Percentiles rank a stretch among this genome's conserved stretches.
Conservation (phyloP, 2,888 invertebrate genomes). For the Trissolcus japonicus region DNA sequence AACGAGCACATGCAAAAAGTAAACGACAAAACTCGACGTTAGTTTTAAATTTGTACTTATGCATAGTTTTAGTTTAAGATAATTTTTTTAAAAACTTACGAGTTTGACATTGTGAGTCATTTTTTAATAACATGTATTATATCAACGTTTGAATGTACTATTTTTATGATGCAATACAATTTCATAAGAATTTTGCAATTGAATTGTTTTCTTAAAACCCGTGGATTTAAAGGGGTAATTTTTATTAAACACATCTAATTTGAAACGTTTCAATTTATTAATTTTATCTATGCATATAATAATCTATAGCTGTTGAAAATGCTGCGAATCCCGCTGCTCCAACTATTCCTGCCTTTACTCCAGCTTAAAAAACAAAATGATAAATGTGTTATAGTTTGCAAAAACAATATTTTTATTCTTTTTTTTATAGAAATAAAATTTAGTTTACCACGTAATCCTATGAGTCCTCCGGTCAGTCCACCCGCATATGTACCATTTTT, state of each 20-base stretch:
- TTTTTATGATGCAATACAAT: constrained; percentile 55
- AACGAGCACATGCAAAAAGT: constrained; percentile 1
- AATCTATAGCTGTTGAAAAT: constrained; percentile 97
- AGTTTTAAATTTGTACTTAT: constrained; percentile 29
- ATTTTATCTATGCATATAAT: constrained; percentile 85
- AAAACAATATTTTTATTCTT: constrained; percentile 2
- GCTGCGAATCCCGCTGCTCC: constrained; percentile 98
- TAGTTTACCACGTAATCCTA: constrained; percentile 87
- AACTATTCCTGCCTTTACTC: constrained; percentile 92
- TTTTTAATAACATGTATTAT: constrained; percentile 37
- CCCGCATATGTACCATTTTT: constrained; percentile 97
- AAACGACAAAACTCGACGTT: neutral
- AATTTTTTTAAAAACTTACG: constrained; percentile 1
- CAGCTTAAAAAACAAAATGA: constrained; percentile 80
- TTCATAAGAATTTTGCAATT: constrained; percentile 36
- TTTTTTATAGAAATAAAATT: too few relatives aligned
- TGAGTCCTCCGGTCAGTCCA: constrained; percentile 93
- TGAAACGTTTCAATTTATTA: constrained; percentile 13
- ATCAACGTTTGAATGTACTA: constrained; percentile 27
- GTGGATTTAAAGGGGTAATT: too few relatives aligned
- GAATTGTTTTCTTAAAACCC: too few relatives aligned
- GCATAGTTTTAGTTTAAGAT: constrained; percentile 18
- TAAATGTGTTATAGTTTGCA: neutral
- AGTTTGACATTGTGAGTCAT: constrained; percentile 8
- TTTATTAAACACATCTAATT: too few relatives aligned